Base-by-base conservation (phyloP, 2,113 vertebrate genomes). In the Rhinolophus ferrumequinum region DNA sequence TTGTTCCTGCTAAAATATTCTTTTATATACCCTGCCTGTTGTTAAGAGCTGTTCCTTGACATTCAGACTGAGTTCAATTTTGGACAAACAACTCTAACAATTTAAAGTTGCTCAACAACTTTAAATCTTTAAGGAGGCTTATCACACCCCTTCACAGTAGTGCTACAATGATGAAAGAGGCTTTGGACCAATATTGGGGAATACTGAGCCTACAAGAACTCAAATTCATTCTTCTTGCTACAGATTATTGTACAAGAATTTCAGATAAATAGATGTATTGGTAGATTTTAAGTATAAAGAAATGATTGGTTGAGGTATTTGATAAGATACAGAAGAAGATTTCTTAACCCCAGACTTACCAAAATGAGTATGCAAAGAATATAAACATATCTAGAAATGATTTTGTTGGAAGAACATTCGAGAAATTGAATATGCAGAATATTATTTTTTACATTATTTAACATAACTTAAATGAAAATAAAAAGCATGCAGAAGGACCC, bases 311-410 rank as follows among this genome's bases (percentile, higher is more conserved):
- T 89, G 30, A 86, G 35, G 35, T 70, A 81, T 92, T 81, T 75
- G 35, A 18, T 85, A 93, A 85, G 52, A 7, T 92, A 87, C 28
- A 76, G n/a, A 67, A 81, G 84, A 90, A 79, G n/a, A 82, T 69
- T 83, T 86, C 28, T 92, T 84, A 89, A 93, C 13, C 19, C 24
- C 81, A 77, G 44, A 44, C 50, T 88, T 56, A 30, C 4, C 44
- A 95, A 75, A 80, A 64, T 35, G 33, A 72, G 26, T 54, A 33
- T 58, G n/a, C 30, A 88, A 66, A 87, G 38, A 11, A 70, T 79
- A 88, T 22, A 85, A 90, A 88, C 24, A 22, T 62, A 62, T 85
- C 76, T 88, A 87, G 88, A 96, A 56, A 44, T 82, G 12, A 94
- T 41, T 64, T 58, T 88, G 0, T 35, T 26, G 19, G 38, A 81